Percentiles rank a stretch among this genome's conserved stretches.
Conservation (phyloP, 2,113 vertebrate genomes). For the Hippocampus mohnikei region DNA sequence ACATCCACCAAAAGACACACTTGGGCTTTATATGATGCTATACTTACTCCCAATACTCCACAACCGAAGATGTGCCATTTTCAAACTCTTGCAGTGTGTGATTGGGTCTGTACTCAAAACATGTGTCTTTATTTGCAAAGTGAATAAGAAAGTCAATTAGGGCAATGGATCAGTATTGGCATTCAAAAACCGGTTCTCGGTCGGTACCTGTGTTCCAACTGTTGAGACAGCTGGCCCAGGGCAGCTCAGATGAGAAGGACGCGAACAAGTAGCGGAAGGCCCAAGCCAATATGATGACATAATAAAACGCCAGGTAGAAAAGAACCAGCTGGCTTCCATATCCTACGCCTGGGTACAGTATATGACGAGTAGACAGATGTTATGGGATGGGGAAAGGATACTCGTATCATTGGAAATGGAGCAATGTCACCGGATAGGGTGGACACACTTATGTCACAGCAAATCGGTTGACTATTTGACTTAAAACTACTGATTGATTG, state of each 20-base stretch:
- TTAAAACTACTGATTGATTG: background rate
- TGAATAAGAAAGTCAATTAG: background rate
- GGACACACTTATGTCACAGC: too few relatives aligned
- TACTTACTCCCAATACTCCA: constrained; percentile 97
- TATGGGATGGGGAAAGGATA: too few relatives aligned
- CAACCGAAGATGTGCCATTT: constrained; percentile 74
- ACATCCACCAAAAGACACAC: background rate
- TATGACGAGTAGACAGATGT: background rate
- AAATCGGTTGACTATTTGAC: too few relatives aligned
- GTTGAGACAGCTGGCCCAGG: constrained; percentile 86
- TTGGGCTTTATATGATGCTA: background rate
- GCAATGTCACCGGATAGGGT: too few relatives aligned
- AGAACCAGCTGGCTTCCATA: constrained; percentile 72
- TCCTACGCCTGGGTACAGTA: constrained; percentile 62
- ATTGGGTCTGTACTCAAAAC: constrained; percentile 47
- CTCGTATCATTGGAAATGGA: too few relatives aligned
- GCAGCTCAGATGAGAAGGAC: constrained; percentile 82
- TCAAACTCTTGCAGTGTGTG: constrained; percentile 23
- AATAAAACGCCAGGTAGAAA: constrained; percentile 74
- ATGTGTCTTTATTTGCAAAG: constrained; percentile 21
- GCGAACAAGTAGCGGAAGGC: constrained; percentile 90
- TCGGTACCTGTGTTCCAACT: constrained; percentile 90
- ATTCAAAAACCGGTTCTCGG: background rate
- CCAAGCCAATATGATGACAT: constrained; percentile 94
- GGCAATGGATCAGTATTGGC: background rate